Evolutionary conservation across 2,888 invertebrate genomes (phyloP).

Genomic region (Callimorpha dominula): DNA sequence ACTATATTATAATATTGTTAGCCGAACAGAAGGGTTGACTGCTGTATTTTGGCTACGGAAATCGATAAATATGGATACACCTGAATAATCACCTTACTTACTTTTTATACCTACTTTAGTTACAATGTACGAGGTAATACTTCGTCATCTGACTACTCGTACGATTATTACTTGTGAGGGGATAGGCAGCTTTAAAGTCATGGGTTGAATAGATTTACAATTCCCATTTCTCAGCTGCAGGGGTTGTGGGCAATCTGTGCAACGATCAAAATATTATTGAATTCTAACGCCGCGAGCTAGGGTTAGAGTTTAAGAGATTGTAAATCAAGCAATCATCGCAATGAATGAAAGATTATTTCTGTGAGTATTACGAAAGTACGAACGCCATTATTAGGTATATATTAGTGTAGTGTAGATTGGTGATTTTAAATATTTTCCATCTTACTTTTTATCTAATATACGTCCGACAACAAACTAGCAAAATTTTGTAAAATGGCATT

Average conservation of each 20-base stretch:
- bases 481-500: too few species aligned
- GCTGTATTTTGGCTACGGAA: too few species aligned
- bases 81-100: too few species aligned
- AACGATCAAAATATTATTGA: conserved; percentile 67
- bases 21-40: too few species aligned
- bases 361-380: conserved; percentile 1
- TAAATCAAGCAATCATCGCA: conserved; percentile 33
- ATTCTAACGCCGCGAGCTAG: conserved; percentile 59
- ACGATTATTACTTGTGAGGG: neutral
- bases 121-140: too few species aligned
- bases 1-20: too few species aligned
- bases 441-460: too few species aligned
- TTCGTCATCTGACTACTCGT: neutral
- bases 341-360: conserved; percentile 25
- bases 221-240: conserved; percentile 52
- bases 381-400: neutral
- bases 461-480: too few species aligned
- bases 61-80: too few species aligned
- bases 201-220: conserved; percentile 42
- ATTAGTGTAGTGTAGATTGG: neutral
- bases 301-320: conserved; percentile 63
- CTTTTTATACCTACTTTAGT: too few species aligned
- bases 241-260: conserved; percentile 56
- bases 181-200: conserved; percentile 19
- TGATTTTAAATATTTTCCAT: neutral